These are phyloP conservation scores for Sebastes hubbsi DNA, from an alignment of 2,797 vertebrate genomes.

Conservation along the genomic window DNA sequence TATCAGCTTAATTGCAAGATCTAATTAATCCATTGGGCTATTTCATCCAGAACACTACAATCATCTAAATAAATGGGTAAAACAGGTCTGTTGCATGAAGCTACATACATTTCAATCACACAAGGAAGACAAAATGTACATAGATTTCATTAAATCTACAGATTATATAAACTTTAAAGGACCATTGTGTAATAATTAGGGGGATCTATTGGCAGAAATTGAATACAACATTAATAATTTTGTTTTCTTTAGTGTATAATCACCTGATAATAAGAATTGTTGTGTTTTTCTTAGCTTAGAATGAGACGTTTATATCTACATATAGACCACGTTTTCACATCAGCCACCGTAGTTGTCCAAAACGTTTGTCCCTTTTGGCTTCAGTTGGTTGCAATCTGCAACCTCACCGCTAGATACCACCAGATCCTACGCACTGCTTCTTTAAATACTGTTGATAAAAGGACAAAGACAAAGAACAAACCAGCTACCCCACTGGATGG, in stretches of 20 bases:
- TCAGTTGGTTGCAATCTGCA: too few relatives aligned
- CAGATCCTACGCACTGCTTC: too few relatives aligned
- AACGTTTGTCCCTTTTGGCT: accelerated
- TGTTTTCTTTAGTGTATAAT: too few relatives aligned
- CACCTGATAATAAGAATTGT: too few relatives aligned
- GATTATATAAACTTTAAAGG: neutral
- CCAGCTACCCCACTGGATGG: conserved; percentile 1
- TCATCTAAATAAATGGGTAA: neutral
- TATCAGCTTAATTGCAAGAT: neutral
- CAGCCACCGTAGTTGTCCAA: too few relatives aligned
- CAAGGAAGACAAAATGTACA: neutral
- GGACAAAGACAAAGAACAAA: conserved; percentile 4
- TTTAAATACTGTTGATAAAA: neutral
- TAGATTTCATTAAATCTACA: neutral
- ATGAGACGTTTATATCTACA: too few relatives aligned
- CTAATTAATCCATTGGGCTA: neutral
- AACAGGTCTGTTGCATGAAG: neutral
- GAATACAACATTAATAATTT: accelerated
- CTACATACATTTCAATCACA: neutral
- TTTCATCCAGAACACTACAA: neutral
- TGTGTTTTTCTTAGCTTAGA: too few relatives aligned
- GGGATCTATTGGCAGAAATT: too few relatives aligned
- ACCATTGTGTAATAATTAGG: too few relatives aligned
- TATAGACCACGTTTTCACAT: too few relatives aligned
- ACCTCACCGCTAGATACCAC: too few relatives aligned